Evolutionary conservation across 2,113 vertebrate species (phyloP), one percentile per base, ranked within the genome.

Genomic region (Ovibos moschatus): DNA sequence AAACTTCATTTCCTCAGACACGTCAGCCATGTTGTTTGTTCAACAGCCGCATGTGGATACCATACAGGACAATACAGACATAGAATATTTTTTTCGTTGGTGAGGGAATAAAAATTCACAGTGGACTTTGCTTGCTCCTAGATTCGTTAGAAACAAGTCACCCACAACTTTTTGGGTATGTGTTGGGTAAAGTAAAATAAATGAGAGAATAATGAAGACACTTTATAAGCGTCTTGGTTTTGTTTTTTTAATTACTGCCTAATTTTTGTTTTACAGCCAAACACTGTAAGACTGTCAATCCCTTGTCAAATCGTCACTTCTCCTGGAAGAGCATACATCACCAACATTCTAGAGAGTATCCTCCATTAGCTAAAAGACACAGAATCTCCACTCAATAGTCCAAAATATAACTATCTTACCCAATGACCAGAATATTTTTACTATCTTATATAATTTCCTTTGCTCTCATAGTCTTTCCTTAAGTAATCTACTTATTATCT

Each of bases 241-340:
- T 87, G 13, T 57, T 88, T 30, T 95, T 62, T 79, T 79, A 94
- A 82, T 94, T 83, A 74, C 14, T 76, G 67, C 40, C 28, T 87
- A 87, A 67, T 25, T 85, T 87, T 64, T 81, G 30, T 64, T 97
- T 92, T 95, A 91, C 67, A 47, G 7, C 23, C 25, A 81, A 94
- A 86, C 36, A 71, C 57, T 81, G 2, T 55, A 91, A 50, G 10
- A 74, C 36, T 57, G 16, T 60, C 85, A 84, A 36, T 40, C 21
- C 7, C 40, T 79, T 62, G 53, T 27, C 51, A 64, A 89, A 95
- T 76, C 86, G 60, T 94, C 27, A 81, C n/a, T 95, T 92, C 51
- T 89, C 23, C 10, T 40, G n/a, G 76, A 92, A 87, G 36, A 82
- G 5, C 50, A 53, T n/a, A 17, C 1, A 87, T 7, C 19, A 28